Conservation (phyloP, 35 echinoderm and acorn worm species). For the Hemicentrotus pulcherrimus region DNA sequence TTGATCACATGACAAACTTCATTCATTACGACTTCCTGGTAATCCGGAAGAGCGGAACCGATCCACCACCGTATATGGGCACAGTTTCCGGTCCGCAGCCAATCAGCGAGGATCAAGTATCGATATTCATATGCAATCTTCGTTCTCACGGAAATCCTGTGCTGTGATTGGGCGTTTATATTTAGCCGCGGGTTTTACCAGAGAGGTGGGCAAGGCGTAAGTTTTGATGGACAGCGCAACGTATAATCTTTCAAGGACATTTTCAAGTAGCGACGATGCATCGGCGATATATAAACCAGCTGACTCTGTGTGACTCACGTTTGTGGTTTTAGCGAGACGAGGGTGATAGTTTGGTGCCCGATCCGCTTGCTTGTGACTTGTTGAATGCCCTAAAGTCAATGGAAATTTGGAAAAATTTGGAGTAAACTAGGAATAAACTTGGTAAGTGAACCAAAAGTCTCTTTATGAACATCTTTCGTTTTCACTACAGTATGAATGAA, state of each 20-base stretch:
- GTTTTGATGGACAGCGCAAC: conserved; percentile 24
- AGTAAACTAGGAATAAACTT: not conserved
- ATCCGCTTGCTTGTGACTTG: not conserved
- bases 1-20: conserved; percentile 33
- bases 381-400: not conserved
- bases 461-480: not conserved
- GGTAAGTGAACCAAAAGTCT: not conserved
- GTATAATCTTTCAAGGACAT: conserved; percentile 6
- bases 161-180: conserved; percentile 26
- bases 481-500: too few species aligned
- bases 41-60: conserved; percentile 51
- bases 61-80: conserved; percentile 11
- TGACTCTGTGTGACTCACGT: conserved; percentile 4
- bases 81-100: not conserved
- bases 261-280: not conserved
- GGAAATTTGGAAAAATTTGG: not conserved
- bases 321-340: conserved; percentile 37
- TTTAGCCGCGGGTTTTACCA: conserved; percentile 46
- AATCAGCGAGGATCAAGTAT: not conserved
- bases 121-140: not conserved
- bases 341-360: not conserved
- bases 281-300: conserved; percentile 28
- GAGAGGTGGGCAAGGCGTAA: not conserved
- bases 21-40: conserved; percentile 51
- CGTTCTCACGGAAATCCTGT: not conserved